Conservation (phyloP, 2,113 vertebrate species). For the Hiodon alosoides region DNA sequence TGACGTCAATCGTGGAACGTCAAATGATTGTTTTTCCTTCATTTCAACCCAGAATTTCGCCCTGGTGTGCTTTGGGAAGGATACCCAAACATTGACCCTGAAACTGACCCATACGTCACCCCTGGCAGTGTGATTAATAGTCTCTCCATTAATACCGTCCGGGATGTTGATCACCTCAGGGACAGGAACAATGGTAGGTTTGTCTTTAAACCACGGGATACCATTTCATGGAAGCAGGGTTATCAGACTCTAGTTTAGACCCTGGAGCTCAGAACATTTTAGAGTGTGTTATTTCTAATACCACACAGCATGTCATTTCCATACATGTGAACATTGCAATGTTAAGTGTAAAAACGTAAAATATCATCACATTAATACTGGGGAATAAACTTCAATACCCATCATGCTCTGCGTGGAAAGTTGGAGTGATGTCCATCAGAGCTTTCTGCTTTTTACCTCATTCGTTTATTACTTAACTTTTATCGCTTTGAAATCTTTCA, state of each 20-base stretch:
- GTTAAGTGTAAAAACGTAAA: too few relatives aligned
- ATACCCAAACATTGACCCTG: conserved; percentile 99
- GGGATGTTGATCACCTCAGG: conserved; percentile 99
- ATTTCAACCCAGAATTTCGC: conserved; percentile 80
- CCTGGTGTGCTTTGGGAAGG: conserved; percentile 99
- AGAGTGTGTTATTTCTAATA: not conserved
- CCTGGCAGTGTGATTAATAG: conserved; percentile 99
- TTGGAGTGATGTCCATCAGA: too few relatives aligned
- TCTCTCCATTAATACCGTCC: conserved; percentile 98
- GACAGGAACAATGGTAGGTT: conserved; percentile 94
- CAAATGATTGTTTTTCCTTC: not conserved
- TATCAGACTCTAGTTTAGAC: not conserved
- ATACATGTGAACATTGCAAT: too few relatives aligned
- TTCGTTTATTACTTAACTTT: too few relatives aligned
- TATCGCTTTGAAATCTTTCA: too few relatives aligned
- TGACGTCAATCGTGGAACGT: not conserved
- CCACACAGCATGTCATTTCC: too few relatives aligned
- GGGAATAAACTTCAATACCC: too few relatives aligned
- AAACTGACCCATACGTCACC: conserved; percentile 98
- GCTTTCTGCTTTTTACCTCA: too few relatives aligned
- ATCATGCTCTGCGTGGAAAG: too few relatives aligned
- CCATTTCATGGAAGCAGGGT: not conserved
- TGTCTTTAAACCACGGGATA: not conserved
- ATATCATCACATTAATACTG: too few relatives aligned
- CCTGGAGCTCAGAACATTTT: not conserved